A percentile compares a stretch with the other conserved stretches of the same genome.
Conservation (phyloP, 2,113 vertebrate species). For the Labeo rohita region DNA sequence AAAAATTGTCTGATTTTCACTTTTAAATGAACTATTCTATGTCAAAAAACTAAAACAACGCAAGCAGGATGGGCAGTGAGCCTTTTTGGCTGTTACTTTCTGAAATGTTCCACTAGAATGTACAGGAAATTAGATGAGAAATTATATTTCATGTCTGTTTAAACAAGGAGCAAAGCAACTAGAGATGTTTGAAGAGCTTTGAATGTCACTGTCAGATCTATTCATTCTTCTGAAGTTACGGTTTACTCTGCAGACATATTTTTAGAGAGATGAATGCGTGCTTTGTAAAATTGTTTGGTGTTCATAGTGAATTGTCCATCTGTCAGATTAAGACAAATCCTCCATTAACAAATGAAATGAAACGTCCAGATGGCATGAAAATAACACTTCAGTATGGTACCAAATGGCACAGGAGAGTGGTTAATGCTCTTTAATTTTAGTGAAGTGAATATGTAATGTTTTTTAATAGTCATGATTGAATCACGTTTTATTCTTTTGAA, state of each 20-base stretch:
- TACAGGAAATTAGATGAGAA: not conserved
- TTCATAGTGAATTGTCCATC: slow-evolving; percentile 36
- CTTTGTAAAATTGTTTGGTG: slow-evolving; percentile 30
- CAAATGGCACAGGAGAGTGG: slow-evolving; percentile 31
- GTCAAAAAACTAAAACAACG: not conserved
- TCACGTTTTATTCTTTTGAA: not conserved
- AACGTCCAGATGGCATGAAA: slow-evolving; percentile 37
- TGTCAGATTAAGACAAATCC: slow-evolving; percentile 47
- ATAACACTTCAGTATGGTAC: slow-evolving; percentile 15
- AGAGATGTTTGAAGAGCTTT: not conserved
- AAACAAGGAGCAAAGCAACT: not conserved
- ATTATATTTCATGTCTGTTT: slow-evolving; percentile 2
- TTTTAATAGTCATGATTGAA: not conserved
- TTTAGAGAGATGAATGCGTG: not conserved
- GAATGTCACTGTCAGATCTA: not conserved
- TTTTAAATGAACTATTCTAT: not conserved
- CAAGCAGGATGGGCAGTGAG: not conserved
- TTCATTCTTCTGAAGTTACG: slow-evolving; percentile 1
- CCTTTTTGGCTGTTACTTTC: not conserved
- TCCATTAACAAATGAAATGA: slow-evolving; percentile 46
- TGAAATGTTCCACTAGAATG: not conserved
- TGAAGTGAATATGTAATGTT: not conserved
- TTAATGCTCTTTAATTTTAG: slow-evolving; percentile 25
- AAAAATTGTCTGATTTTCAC: not conserved
- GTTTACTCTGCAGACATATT: not conserved